These are phyloP conservation scores for Bellardia bayeri DNA, from an alignment of 2,888 invertebrate genomes.

Conservation along the genomic window DNA sequence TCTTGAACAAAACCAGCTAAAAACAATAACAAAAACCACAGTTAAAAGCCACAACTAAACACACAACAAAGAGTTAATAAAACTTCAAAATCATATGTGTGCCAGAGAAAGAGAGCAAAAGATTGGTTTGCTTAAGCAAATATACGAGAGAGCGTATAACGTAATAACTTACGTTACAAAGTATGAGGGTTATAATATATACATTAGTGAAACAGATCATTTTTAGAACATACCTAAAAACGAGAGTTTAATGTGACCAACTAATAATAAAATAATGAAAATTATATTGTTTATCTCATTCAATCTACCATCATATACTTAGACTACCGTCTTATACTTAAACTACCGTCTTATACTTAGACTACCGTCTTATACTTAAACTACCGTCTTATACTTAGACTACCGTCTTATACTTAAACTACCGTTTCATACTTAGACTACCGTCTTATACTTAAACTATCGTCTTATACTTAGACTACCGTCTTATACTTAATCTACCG, in stretches of 20 bases:
- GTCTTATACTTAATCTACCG: no score
- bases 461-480: no score
- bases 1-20: conserved; percentile 57
- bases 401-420: no score
- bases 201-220: conserved; percentile 1
- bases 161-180: conserved; percentile 57
- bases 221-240: conserved; percentile 36
- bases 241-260: conserved; percentile 44
- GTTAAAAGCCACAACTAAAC: conserved; percentile 35
- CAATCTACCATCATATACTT: no score
- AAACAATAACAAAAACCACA: conserved; percentile 52
- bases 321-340: no score
- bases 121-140: neutral
- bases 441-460: no score
- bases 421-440: no score
- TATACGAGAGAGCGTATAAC: conserved; percentile 35
- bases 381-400: no score
- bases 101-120: conserved; percentile 41
- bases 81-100: conserved; percentile 39
- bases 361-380: no score
- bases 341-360: no score
- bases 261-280: neutral
- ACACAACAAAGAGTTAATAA: conserved; percentile 40
- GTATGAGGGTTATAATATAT: neutral
- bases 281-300: no score